Evolutionary conservation across 2,888 invertebrate genomes (phyloP), one percentile per base, ranked within the genome.

Genomic region (Tuberolachnus salignus): DNA sequence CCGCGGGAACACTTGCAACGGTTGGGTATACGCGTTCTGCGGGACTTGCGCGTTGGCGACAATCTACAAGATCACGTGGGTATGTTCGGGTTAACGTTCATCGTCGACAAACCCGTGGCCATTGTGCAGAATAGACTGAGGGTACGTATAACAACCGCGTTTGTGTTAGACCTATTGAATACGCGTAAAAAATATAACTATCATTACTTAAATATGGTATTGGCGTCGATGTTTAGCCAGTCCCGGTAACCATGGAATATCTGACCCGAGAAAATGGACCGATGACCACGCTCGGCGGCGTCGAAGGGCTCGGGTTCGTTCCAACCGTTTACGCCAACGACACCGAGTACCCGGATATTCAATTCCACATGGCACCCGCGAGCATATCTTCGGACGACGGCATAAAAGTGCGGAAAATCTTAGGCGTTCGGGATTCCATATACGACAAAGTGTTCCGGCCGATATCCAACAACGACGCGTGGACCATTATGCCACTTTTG

Each of bases 351-450:
- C 95, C 95, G 0, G 95, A 96, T 83, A 91, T 96, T 64, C 94
- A 96, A 83, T 93, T 95, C 83, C 95, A 96, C 84, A 95, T 96
- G 92, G 94, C 95, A 1, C 95, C 95, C 1, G 94, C 95, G 0
- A 93, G 93, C 0, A 91, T 94, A 57, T 92, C 92, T 80, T 93
- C 94, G 0, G 94, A 94, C 84, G 81, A 81, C 11, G 82, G 82
- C 9, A 89, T 90, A 72, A 87, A 94, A 84, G 90, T 93, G 0
- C 87, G 90, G 85, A 90, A 94, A 87, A 92, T 94, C 42, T 86
- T 94, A 44, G 94, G 94, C 0, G 85, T 94, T 0, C 93, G 92
- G 55, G 94, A 94, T 81, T 90, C 91, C 74, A 85, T 94, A 0
- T 95, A 94, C 84, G 89, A 94, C 83, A 89, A 91, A 1, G 93